Evolutionary conservation across 2,113 vertebrate species (phyloP), one percentile per base, ranked within the genome.

Genomic region (Motacilla alba): DNA sequence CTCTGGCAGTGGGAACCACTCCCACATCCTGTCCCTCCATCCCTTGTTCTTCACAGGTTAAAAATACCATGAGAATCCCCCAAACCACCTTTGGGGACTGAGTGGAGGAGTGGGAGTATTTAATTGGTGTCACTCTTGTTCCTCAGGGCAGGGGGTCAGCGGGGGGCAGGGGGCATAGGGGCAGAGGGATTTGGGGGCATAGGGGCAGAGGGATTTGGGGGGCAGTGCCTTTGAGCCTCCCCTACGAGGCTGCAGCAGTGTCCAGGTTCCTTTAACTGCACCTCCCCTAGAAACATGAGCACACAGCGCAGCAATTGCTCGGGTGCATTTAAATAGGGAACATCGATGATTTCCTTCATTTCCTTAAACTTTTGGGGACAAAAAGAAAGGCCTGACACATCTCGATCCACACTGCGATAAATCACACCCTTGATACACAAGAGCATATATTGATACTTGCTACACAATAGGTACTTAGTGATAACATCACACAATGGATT

Each of bases 281-380:
- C 76, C 12, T 21, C 30, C 15, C 44, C 67, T 9, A 1, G 13
- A 44, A 19, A 8, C 0, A 3, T 4, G 37, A 3, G 35, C 44
- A 4, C 9, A 4, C 4, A 33, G 14, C 67, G 5, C 52, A 41
- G n/a, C 47, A 4, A 2, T 0, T 5, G 18, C 27, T 33, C n/a
- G 14, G 16, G 19, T 1, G 1, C 19, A 0, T 0, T 1, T 0
- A 0, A 7, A 3, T 0, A 11, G 41, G 33, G 31, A 56, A 2
- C 33, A 53, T 7, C 1, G 2, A 7, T 2, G 19, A 31, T 17
- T 62, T 27, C 14, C 9, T 43, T 7, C 70, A 2, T 13, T 53
- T 20, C 44, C 30, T 15, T 9, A 13, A 41, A 15, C 26, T 23
- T 46, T 0, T 13, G 6, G 74, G 43, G 28, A 35, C 47, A 59